Conservation (phyloP, 2,797 vertebrate genomes). For the Cyprinella venusta region DNA sequence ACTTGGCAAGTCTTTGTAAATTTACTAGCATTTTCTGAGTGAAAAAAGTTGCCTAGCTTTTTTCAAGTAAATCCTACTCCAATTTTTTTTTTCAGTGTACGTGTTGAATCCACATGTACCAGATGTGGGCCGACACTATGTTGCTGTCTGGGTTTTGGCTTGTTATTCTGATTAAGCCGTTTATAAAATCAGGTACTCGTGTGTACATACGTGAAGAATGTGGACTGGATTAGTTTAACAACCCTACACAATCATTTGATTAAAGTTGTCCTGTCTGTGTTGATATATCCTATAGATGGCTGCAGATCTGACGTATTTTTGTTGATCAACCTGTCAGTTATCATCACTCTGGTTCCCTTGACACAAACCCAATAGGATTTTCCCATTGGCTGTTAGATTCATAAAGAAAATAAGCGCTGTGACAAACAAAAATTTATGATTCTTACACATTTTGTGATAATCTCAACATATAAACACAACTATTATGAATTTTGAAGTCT, state of each 20-base stretch:
- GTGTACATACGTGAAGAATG: background rate
- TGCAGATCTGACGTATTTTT: background rate
- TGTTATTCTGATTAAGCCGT: slow-evolving; percentile 4
- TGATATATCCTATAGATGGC: background rate
- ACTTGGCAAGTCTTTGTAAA: no score
- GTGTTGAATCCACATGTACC: no score
- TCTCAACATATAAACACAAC: background rate
- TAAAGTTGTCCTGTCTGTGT: background rate
- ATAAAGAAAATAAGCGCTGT: background rate
- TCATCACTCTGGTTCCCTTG: background rate
- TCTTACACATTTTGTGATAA: background rate
- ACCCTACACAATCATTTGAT: background rate
- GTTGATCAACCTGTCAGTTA: background rate
- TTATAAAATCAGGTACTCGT: background rate
- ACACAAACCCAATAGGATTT: background rate
- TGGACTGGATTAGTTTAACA: background rate
- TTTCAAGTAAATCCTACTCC: no score
- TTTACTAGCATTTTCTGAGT: no score
- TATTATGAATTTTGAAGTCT: background rate
- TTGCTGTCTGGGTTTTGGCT: background rate
- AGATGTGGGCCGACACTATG: no score
- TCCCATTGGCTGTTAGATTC: background rate
- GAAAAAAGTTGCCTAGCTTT: no score
- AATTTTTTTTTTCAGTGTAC: no score
- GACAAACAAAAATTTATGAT: background rate